These are phyloP conservation scores for Eucidaris tribuloides DNA, from an alignment of 35 echinoderm and acorn worm species.

Conservation along the genomic window DNA sequence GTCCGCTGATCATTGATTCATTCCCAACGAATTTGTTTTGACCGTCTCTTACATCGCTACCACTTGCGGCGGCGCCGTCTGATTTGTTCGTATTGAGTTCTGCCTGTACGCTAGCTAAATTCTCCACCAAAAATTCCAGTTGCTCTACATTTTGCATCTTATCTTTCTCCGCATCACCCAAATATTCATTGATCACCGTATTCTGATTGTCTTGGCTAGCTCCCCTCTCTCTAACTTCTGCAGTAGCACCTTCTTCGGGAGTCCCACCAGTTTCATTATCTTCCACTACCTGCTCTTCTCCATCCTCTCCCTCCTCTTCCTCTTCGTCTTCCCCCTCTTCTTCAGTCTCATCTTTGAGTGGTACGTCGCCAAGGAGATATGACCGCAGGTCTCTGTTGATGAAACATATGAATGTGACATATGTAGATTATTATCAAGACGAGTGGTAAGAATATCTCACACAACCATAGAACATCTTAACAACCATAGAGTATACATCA, in stretches of 20 bases:
- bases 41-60: background rate
- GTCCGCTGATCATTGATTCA: no score
- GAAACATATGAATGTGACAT: background rate
- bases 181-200: no score
- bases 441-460: no score
- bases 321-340: conserved; percentile 7
- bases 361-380: conserved; percentile 89
- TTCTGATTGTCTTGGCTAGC: no score
- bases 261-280: background rate
- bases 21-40: no score
- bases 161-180: no score
- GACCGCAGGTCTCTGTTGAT: conserved; percentile 71
- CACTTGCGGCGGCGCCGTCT: background rate
- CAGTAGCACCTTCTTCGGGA: background rate
- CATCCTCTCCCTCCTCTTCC: conserved; percentile 13
- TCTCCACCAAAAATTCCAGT: background rate
- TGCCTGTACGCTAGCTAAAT: background rate
- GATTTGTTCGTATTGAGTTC: background rate
- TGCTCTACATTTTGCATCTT: background rate
- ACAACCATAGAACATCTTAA: no score
- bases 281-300: background rate
- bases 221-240: background rate
- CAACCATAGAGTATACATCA: no score
- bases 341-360: conserved; percentile 23
- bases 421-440: background rate